Evolutionary conservation across 2,888 invertebrate species (phyloP).

Genomic region (Heliconius erato): DNA sequence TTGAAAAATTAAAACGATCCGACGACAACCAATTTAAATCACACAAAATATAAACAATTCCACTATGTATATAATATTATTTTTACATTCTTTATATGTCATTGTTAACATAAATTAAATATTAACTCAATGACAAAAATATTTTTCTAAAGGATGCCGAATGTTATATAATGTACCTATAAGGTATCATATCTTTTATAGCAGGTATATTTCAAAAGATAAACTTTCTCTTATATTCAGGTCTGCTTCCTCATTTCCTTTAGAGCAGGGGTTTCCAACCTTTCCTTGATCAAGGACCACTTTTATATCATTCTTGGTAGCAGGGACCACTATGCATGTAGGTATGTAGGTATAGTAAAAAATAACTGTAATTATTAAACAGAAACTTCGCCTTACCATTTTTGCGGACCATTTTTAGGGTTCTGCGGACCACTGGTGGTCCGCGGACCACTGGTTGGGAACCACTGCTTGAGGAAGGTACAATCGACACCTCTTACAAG

Average conservation of each 20-base stretch:
- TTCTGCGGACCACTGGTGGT: too few relatives aligned
- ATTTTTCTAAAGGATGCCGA: not conserved
- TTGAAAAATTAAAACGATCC: not conserved
- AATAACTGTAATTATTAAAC: too few relatives aligned
- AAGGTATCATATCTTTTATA: not conserved
- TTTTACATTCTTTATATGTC: not conserved
- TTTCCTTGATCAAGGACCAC: too few relatives aligned
- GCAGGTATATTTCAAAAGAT: constrained; percentile 27
- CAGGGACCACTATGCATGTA: too few relatives aligned
- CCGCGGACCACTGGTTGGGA: too few relatives aligned
- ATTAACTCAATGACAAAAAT: not conserved
- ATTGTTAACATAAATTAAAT: not conserved
- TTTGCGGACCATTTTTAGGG: too few relatives aligned
- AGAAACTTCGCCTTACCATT: too few relatives aligned
- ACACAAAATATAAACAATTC: constrained; percentile 3
- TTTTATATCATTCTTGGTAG: too few relatives aligned
- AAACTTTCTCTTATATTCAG: constrained; percentile 37
- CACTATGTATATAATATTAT: not conserved
- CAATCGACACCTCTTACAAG: constrained; percentile 41
- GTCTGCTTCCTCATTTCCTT: constrained; percentile 37
- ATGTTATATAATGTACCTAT: not conserved
- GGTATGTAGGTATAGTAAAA: too few relatives aligned
- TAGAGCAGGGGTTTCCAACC: too few relatives aligned
- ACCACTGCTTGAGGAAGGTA: too few relatives aligned
- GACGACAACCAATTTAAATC: not conserved